phyloP scores from a whole-genome alignment of 2,888 invertebrate genomes.

The Andricus quercusramuli region DNA sequence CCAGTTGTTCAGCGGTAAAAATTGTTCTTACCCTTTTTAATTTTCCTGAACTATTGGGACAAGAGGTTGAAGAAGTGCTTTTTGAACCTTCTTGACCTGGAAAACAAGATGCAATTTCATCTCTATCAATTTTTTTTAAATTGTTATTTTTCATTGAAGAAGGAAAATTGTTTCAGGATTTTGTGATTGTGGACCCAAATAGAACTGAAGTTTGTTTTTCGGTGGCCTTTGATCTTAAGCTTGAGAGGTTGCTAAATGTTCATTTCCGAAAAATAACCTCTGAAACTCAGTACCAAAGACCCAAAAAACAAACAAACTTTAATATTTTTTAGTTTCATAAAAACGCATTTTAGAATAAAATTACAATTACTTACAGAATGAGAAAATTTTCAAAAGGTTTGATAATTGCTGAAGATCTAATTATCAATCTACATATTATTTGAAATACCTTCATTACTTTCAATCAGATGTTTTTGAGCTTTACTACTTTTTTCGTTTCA shows the following conservation, averaged over 20 bases:
- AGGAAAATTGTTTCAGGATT: not conserved
- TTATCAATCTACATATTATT: too few relatives aligned
- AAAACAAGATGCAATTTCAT: slow-evolving; percentile 42
- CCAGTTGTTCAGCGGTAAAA: slow-evolving; percentile 97
- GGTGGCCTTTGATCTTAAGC: too few relatives aligned
- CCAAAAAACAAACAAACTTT: too few relatives aligned
- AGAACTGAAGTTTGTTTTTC: too few relatives aligned
- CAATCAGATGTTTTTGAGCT: too few relatives aligned
- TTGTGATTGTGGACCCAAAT: not conserved
- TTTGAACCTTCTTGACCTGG: slow-evolving; percentile 77
- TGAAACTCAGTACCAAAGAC: too few relatives aligned
- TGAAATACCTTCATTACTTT: too few relatives aligned
- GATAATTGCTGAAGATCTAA: not conserved
- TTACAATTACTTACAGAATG: too few relatives aligned
- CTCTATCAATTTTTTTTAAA: not conserved
- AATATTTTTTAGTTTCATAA: too few relatives aligned
- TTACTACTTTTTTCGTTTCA: not conserved
- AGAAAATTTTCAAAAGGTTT: not conserved
- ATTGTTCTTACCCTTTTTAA: slow-evolving; percentile 94
- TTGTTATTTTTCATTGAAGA: not conserved
- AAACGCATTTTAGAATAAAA: too few relatives aligned
- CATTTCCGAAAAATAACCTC: too few relatives aligned
- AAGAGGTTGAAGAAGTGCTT: slow-evolving; percentile 77
- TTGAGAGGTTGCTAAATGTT: too few relatives aligned
- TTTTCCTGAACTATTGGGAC: slow-evolving; percentile 81